Evolutionary conservation across 2,797 vertebrate species (phyloP).

Genomic region (Siniperca undulata): DNA sequence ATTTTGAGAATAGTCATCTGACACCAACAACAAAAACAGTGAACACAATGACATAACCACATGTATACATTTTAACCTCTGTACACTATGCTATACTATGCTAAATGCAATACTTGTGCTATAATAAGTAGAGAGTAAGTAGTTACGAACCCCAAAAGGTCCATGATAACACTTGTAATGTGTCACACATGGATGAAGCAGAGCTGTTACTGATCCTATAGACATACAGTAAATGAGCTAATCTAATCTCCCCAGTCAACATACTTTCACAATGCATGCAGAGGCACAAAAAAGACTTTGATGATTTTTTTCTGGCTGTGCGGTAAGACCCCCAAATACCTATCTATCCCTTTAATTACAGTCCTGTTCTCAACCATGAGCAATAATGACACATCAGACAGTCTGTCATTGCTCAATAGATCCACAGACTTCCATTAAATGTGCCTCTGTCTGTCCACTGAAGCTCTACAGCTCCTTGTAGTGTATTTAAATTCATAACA

Average conservation of each 20-base stretch:
- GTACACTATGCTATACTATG: background rate
- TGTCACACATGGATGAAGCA: background rate
- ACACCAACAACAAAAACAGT: background rate
- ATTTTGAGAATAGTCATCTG: background rate
- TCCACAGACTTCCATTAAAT: background rate
- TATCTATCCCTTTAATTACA: background rate
- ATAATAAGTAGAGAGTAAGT: background rate
- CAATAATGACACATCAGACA: constrained; percentile 11
- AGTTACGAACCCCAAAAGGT: background rate
- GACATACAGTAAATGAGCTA: background rate
- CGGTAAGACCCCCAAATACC: background rate
- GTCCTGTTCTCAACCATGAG: background rate
- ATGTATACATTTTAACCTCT: background rate
- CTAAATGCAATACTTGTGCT: too few relatives aligned
- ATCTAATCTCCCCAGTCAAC: background rate
- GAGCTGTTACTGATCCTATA: background rate
- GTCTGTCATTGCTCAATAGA: constrained; percentile 7
- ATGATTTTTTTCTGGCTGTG: background rate
- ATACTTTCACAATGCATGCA: background rate
- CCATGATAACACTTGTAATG: background rate
- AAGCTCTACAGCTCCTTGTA: constrained; percentile 24
- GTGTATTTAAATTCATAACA: constrained; percentile 53
- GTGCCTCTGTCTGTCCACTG: background rate
- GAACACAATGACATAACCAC: background rate
- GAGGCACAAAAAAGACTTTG: background rate